Percentiles rank a stretch among this genome's conserved stretches.
Evolutionary conservation across 2,113 vertebrate species (phyloP).

Genomic region (Plecotus auritus): DNA sequence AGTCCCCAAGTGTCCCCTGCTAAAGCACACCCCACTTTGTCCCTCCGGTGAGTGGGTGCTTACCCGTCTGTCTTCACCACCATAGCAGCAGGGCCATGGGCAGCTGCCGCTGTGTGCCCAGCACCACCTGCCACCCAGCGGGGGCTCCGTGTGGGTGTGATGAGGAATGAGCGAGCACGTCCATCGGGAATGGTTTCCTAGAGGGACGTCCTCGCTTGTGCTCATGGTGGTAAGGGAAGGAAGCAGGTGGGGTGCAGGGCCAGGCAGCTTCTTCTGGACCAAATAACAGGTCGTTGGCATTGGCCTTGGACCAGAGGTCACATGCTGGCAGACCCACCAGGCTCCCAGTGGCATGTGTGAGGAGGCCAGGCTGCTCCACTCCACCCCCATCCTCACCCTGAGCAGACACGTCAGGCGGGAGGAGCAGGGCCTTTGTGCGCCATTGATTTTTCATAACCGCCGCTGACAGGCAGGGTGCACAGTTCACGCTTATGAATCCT

Average conservation of each 20-base stretch:
- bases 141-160: not conserved
- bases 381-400: not conserved
- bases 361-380: not conserved
- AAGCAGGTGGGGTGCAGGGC: not conserved
- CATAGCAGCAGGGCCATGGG: not conserved
- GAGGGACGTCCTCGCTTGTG: not conserved
- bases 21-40: not conserved
- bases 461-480: constrained; percentile 11
- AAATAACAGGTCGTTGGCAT: not conserved
- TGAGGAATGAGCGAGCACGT: not conserved
- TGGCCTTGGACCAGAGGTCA: not conserved
- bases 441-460: constrained; percentile 13
- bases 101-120: not conserved
- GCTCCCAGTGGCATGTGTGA: not conserved
- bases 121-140: not conserved
- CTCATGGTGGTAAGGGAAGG: not conserved
- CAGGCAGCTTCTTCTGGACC: not conserved
- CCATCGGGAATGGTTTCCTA: not conserved
- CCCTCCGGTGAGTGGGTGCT: not conserved
- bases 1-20: not conserved
- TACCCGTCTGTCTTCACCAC: not conserved
- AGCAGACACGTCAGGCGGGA: not conserved
- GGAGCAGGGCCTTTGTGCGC: not conserved
- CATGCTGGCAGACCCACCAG: not conserved
- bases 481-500: constrained; percentile 47